Base-by-base conservation (phyloP, 2,113 vertebrate species). In the Mugil cephalus region DNA sequence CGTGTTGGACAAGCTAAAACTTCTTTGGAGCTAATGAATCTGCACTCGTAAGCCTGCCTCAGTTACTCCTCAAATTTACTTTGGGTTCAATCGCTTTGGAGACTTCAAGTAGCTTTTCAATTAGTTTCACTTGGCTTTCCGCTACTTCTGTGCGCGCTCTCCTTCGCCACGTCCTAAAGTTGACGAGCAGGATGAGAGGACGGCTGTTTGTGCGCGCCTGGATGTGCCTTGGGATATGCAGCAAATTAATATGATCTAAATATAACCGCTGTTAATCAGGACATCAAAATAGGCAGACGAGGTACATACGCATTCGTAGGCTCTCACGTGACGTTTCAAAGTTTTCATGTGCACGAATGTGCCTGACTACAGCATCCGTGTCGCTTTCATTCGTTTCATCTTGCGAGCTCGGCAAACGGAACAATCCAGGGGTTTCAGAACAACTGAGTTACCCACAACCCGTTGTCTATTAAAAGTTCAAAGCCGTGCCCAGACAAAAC, bases 251-350 rank as follows among this genome's bases (percentile, higher is more conserved):
- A 52, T 30, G 66, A 74, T 81, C 85, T 79, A 84, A 86, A 88
- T 88, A 88, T 83, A 88, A 88, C 84, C 68, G 67, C 60, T 11
- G 43, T 64, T 90, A 88, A 90, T 89, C 84, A 87, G 80, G 61
- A 83, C 71, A 87, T 82, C 83, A 86, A 59, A 76, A 83, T 60
- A 73, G 30, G 65, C 62, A 59, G 46, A 11, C 18, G 50, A 67
- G 14, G 79, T 51, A 65, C 6, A 72, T 9, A 52, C n/a, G 50
- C 48, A 68, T 43, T 30, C 61, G 55, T 5, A 74, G 54, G 43
- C 39, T 74, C 74, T 64, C 24, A 72, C 70, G 69, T 67, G 24
- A 30, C 24, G 24, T 2, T 30, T 5, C 24, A n/a, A 46, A 39
- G 18, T 55, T 47, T 62, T 43, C 45, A 66, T 70, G 69, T 14